Evolutionary conservation across 2,113 vertebrate genomes (phyloP), one percentile per base, ranked within the genome.

Genomic region (Malurus melanocephalus): DNA sequence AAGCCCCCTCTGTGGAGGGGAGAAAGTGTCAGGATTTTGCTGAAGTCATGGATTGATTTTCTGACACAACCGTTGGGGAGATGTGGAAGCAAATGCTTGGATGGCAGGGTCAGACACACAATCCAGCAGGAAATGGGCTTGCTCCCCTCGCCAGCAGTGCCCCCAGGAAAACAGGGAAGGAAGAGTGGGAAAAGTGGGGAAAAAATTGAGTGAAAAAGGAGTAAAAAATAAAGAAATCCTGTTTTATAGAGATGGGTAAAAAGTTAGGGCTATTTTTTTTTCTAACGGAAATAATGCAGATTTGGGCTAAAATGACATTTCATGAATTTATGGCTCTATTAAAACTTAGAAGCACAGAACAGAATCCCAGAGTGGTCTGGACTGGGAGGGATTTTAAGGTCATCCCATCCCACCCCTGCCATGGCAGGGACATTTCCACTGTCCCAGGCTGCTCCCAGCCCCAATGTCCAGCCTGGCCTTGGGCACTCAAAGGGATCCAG

Each of bases 11-110:
- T 90, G 87, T 23, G 84, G 95, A 96, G 56, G 94, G 95, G 95
- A 93, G 95, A 97, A 94, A 96, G 91, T 69, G 93, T 93, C 92
- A 89, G 71, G 96, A 95, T 94, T 97, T 97, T 93, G 95, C 93
- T 95, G 94, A 98, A 98, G 97, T 97, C 95, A 87, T 30, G 85
- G 95, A 99, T 98, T 98, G 98, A 99, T 99, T 99, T 99, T 98
- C 97, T 98, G 98, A 98, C 98, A 98, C 96, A 97, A 95, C 88
- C 89, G 90, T 95, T 96, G 95, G 94, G 65, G 85, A 73, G 92
- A 89, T 10, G 85, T 55, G 90, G 71, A 80, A 91, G 94, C 57
- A 80, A 90, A 76, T 66, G 6, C 13, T 85, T 3, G 80, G 69
- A 87, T 10, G 42, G 85, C 9, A 42, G 45, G 26, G 86, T 90